Evolutionary conservation across 2,113 vertebrate genomes (phyloP).

Genomic region (Gallinago paraguaiae): DNA sequence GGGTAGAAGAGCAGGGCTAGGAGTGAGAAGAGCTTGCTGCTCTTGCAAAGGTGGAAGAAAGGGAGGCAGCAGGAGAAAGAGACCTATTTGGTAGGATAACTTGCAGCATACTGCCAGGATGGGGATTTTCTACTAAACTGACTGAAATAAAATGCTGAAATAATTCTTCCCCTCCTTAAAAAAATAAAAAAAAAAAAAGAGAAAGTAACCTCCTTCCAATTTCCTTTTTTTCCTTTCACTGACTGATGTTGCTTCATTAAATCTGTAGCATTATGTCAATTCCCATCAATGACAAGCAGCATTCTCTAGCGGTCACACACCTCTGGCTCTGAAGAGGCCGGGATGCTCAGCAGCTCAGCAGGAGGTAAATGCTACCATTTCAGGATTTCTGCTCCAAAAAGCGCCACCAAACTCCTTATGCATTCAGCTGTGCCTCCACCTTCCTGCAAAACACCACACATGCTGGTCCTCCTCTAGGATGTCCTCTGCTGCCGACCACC

Average conservation of each 20-base stretch:
- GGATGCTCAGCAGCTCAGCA: background rate
- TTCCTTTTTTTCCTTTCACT: background rate
- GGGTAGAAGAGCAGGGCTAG: background rate
- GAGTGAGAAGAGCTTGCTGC: background rate
- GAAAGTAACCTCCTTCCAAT: background rate
- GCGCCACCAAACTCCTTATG: background rate
- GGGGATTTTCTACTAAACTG: background rate
- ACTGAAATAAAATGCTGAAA: background rate
- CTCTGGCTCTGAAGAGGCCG: background rate
- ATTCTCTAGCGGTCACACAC: background rate
- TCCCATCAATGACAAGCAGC: background rate
- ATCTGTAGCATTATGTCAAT: background rate
- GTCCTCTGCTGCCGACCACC: background rate
- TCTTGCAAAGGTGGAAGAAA: background rate
- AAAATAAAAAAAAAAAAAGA: background rate
- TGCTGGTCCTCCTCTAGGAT: background rate
- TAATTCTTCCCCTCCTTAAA: background rate
- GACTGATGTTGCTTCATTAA: background rate
- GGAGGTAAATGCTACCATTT: background rate
- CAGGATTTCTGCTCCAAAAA: background rate
- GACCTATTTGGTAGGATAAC: background rate
- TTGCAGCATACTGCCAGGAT: background rate
- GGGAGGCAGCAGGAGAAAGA: background rate
- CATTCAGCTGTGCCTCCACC: background rate
- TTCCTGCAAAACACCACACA: background rate